Percentiles rank a stretch among this genome's conserved stretches.
Conservation (phyloP, 1,140 invertebrate species). For the Drosophila pachea region DNA sequence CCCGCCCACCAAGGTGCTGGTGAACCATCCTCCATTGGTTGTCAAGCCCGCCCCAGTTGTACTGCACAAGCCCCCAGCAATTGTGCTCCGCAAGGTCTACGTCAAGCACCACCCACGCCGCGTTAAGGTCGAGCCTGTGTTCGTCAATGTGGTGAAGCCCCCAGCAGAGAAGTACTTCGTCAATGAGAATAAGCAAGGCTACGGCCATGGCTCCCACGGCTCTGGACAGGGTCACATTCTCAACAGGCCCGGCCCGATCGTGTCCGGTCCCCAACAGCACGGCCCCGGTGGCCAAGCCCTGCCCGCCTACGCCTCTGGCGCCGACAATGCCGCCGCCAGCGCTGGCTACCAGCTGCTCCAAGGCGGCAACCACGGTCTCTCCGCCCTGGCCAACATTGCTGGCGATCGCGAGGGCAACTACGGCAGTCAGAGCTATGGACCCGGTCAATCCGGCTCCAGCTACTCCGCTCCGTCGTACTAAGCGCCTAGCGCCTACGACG, state of each 20-base stretch:
- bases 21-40: conserved; percentile 77
- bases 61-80: conserved; percentile 78
- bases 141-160: conserved; percentile 77
- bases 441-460: conserved; percentile 40
- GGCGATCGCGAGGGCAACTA: conserved; percentile 58
- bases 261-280: conserved; percentile 43
- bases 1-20: conserved; percentile 75
- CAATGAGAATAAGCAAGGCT: conserved; percentile 74
- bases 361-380: conserved; percentile 69
- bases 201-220: conserved; percentile 49
- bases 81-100: conserved; percentile 75
- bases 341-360: conserved; percentile 74
- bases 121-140: conserved; percentile 78
- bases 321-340: conserved; percentile 63
- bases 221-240: conserved; percentile 31
- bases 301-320: conserved; percentile 63
- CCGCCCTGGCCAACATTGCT: conserved; percentile 68
- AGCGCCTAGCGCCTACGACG: conserved; percentile 18
- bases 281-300: conserved; percentile 47
- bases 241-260: conserved; percentile 46
- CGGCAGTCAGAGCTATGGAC: conserved; percentile 46
- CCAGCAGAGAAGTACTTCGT: conserved; percentile 78
- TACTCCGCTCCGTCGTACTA: conserved; percentile 58
- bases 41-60: conserved; percentile 77
- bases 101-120: conserved; percentile 77